A percentile compares a stretch with the other conserved stretches of the same genome.
Evolutionary conservation across 2,888 invertebrate genomes (phyloP).

Genomic region (Lacanobia oleracea): DNA sequence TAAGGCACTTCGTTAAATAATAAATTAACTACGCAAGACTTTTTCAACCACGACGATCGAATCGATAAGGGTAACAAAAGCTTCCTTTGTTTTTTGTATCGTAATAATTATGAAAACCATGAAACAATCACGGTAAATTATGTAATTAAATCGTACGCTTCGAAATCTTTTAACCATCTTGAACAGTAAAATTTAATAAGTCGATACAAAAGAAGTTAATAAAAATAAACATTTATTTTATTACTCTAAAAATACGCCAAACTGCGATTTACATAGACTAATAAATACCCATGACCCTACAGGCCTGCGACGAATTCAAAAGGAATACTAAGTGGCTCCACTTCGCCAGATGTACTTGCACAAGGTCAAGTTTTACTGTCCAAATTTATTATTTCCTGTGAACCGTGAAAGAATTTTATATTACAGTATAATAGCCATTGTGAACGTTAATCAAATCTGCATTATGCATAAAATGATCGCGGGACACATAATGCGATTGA

Average conservation of each 20-base stretch:
- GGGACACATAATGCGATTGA: constrained; percentile 5
- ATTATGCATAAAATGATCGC: constrained; percentile 49
- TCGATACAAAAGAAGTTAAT: neutral
- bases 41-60: constrained; percentile 18
- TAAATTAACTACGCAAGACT: constrained; percentile 19
- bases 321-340: constrained; percentile 66
- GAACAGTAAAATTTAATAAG: neutral
- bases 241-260: constrained; percentile 1
- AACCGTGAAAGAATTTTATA: constrained; percentile 64
- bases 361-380: constrained; percentile 71
- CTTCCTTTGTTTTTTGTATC: constrained; percentile 21
- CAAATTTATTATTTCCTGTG: constrained; percentile 73
- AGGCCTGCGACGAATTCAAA: constrained; percentile 62
- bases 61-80: constrained; percentile 18
- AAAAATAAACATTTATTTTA: neutral
- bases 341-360: constrained; percentile 40
- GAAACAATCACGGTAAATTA: constrained; percentile 1
- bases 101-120: constrained; percentile 11
- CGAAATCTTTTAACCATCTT: neutral
- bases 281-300: constrained; percentile 60
- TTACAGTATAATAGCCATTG: constrained; percentile 48
- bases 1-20: neutral
- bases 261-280: constrained; percentile 26
- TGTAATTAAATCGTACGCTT: constrained; percentile 3
- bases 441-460: constrained; percentile 55